phyloP scores from a whole-genome alignment of 2,888 invertebrate genomes.

The Drosophila siamana region DNA sequence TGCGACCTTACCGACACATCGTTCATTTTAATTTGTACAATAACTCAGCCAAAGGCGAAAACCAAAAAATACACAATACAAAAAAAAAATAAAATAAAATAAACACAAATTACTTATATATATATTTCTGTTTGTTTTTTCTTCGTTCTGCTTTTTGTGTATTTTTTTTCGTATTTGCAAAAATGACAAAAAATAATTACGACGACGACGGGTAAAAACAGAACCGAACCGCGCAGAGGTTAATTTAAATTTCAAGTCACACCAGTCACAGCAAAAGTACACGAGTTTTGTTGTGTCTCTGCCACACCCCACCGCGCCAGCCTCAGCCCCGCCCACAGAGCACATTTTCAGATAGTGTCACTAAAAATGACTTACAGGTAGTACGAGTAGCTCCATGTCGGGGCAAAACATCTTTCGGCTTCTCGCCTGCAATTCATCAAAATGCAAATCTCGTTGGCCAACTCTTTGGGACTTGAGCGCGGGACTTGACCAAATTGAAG shows the following conservation, averaged over 20 bases:
- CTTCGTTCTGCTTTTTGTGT: not conserved
- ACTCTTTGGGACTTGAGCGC: constrained; percentile 45
- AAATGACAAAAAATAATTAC: constrained; percentile 71
- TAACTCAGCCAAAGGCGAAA: constrained; percentile 65
- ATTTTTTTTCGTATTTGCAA: constrained; percentile 27
- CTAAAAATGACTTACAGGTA: constrained; percentile 77
- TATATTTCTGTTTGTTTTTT: constrained; percentile 16
- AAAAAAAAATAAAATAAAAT: not conserved
- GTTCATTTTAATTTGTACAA: constrained; percentile 82
- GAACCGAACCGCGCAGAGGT: constrained; percentile 45
- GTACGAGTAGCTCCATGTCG: constrained; percentile 38
- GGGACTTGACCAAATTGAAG: constrained; percentile 20
- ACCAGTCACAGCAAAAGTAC: constrained; percentile 58
- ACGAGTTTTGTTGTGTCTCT: constrained; percentile 28
- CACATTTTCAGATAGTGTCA: constrained; percentile 64
- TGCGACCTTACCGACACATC: constrained; percentile 78
- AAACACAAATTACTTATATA: constrained; percentile 16
- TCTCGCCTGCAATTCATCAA: constrained; percentile 81
- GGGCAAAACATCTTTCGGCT: constrained; percentile 55
- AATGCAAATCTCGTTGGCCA: constrained; percentile 80
- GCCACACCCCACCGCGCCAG: constrained; percentile 7
- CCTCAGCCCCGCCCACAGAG: constrained; percentile 7
- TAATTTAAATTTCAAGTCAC: constrained; percentile 84
- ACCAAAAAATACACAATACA: constrained; percentile 9
- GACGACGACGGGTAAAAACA: constrained; percentile 13